A percentile compares a stretch with the other conserved stretches of the same genome.
These are phyloP conservation scores for Oryzaephilus surinamensis DNA, from an alignment of 1,140 invertebrate genomes.

Conservation along the genomic window DNA sequence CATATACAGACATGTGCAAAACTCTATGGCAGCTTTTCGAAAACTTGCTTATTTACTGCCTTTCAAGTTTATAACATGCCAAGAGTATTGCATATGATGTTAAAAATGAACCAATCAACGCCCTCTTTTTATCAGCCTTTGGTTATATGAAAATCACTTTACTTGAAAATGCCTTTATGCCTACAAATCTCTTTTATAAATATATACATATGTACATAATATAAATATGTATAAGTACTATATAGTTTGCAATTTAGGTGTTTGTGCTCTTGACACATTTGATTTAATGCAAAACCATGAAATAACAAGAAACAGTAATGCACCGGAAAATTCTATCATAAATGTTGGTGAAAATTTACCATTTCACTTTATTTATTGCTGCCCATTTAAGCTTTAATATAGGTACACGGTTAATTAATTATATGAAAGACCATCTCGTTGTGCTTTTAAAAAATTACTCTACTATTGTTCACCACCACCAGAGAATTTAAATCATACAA, in stretches of 20 bases:
- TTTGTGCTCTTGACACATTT: conserved; percentile 18
- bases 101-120: conserved; percentile 21
- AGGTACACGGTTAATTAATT: too few species aligned
- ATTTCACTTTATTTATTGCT: too few species aligned
- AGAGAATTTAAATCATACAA: too few species aligned
- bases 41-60: conserved; percentile 25
- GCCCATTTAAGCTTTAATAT: too few species aligned
- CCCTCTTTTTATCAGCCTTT: conserved; percentile 18
- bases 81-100: conserved; percentile 18
- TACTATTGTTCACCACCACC: too few species aligned
- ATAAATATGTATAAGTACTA: too few species aligned
- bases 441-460: too few species aligned
- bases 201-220: too few species aligned
- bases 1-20: conserved; percentile 17
- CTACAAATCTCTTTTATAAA: conserved; percentile 11
- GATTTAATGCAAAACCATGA: conserved; percentile 19
- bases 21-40: conserved; percentile 16
- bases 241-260: too few species aligned
- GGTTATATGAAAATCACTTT: conserved; percentile 15
- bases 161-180: conserved; percentile 12
- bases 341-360: too few species aligned
- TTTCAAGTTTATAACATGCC: conserved; percentile 17
- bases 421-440: too few species aligned
- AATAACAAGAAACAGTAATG: conserved; percentile 13
- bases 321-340: conserved; percentile 11